A percentile compares a stretch with the other conserved stretches of the same genome.
phyloP scores from a whole-genome alignment of 2,797 vertebrate species.

The Distichodus sexfasciatus region DNA sequence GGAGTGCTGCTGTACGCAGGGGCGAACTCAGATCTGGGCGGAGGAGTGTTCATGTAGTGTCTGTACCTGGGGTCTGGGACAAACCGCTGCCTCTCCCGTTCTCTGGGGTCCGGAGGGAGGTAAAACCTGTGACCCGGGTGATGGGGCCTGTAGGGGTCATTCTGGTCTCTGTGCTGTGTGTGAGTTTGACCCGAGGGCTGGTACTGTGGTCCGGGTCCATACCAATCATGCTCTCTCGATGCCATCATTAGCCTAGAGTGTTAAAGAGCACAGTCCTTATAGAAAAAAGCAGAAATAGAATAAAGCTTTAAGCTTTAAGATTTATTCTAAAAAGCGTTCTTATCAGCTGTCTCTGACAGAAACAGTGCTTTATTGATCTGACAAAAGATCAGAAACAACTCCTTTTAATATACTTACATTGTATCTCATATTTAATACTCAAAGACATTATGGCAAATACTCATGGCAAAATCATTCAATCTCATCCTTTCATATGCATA shows the following conservation, averaged over 20 bases:
- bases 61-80: slow-evolving; percentile 50
- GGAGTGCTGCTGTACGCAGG: slow-evolving; percentile 46
- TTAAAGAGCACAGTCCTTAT: neutral
- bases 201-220: slow-evolving; percentile 36
- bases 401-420: neutral
- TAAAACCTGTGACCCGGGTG: slow-evolving; percentile 51
- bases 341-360: slow-evolving; percentile 14
- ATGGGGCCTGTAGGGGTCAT: slow-evolving; percentile 50
- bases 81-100: slow-evolving; percentile 53
- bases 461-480: too few relatives aligned
- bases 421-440: too few relatives aligned
- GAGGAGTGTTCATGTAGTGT: slow-evolving; percentile 42
- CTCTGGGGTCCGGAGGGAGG: slow-evolving; percentile 50
- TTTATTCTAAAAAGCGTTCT: too few relatives aligned
- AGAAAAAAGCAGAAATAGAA: neutral
- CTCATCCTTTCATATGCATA: too few relatives aligned
- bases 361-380: neutral
- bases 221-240: slow-evolving; percentile 53
- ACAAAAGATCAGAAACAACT: slow-evolving; percentile 1
- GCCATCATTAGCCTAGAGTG: slow-evolving; percentile 60
- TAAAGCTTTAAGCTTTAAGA: too few relatives aligned
- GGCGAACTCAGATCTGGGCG: slow-evolving; percentile 48
- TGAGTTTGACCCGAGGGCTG: slow-evolving; percentile 12
- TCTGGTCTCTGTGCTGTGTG: slow-evolving; percentile 51
- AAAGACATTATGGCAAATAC: too few relatives aligned